These are phyloP conservation scores for Ascidia mentula DNA, from an alignment of 23 tunicate genomes.

Conservation along the genomic window DNA sequence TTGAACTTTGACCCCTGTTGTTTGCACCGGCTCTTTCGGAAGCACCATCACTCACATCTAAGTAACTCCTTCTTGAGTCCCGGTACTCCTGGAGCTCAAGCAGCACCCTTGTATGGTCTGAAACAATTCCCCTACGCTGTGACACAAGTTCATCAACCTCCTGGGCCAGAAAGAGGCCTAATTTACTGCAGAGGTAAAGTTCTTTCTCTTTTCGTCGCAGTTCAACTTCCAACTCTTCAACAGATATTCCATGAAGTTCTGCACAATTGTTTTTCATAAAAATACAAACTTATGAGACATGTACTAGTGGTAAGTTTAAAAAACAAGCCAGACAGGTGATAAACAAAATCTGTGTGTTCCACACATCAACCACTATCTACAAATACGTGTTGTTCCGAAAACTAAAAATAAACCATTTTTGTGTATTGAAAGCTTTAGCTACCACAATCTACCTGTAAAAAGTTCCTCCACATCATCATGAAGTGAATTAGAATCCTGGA, in stretches of 20 bases:
- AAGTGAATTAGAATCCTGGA: neutral
- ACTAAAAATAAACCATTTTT: too few species aligned
- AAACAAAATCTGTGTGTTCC: too few species aligned
- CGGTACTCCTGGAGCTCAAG: slow-evolving; percentile 75
- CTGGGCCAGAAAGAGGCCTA: slow-evolving; percentile 80
- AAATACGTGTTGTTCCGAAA: too few species aligned
- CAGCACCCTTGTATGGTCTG: slow-evolving; percentile 75
- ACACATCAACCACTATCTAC: too few species aligned
- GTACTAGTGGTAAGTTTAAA: neutral
- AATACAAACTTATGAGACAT: neutral
- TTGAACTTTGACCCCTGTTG: neutral
- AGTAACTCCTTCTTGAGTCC: slow-evolving; percentile 38
- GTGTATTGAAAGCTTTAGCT: too few species aligned
- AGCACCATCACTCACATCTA: slow-evolving; percentile 46
- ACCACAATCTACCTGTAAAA: neutral
- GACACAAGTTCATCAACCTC: slow-evolving; percentile 69
- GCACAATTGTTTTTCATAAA: neutral
- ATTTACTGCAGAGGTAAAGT: slow-evolving; percentile 60
- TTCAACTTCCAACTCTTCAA: slow-evolving; percentile 67
- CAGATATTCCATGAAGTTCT: slow-evolving; percentile 52
- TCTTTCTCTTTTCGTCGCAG: slow-evolving; percentile 67
- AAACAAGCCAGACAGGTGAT: neutral
- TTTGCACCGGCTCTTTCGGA: slow-evolving; percentile 14
- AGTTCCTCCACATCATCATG: neutral
- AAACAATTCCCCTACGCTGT: slow-evolving; percentile 60